Percentiles rank a stretch among this genome's conserved stretches.
Evolutionary conservation across 2,797 vertebrate species (phyloP).

Genomic region (Mus minutoides): DNA sequence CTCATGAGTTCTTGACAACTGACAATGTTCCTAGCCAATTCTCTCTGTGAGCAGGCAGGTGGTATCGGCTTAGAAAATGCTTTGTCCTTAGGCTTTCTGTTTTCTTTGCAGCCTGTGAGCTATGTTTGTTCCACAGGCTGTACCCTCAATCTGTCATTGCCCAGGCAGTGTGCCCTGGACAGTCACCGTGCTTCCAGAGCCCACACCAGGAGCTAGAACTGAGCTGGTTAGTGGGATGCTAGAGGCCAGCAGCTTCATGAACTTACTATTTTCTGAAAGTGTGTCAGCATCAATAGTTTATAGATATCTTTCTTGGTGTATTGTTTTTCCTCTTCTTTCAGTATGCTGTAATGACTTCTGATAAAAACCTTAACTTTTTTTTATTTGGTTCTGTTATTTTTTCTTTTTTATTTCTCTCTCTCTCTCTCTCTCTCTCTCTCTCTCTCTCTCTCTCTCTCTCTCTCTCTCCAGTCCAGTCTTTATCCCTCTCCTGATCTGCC

Average conservation of each 20-base stretch:
- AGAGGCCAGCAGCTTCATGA: not conserved
- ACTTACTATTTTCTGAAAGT: not conserved
- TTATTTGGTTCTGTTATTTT: no score
- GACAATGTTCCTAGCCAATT: conserved; percentile 2
- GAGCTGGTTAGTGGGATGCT: not conserved
- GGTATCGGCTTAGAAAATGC: not conserved
- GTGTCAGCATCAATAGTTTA: conserved; percentile 4
- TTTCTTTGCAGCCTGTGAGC: not conserved
- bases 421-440: no score
- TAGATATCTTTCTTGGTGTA: not conserved
- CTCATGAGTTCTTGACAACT: not conserved
- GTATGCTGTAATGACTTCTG: not conserved
- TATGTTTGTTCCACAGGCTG: not conserved
- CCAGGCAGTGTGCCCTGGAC: not conserved
- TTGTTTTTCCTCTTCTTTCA: not conserved
- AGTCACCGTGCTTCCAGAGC: not conserved
- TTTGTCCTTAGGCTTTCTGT: not conserved
- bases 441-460: no score
- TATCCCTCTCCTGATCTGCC: no score
- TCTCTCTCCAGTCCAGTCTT: no score
- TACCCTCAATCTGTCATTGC: not conserved
- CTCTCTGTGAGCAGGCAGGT: not conserved
- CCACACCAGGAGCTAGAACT: not conserved
- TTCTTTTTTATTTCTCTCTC: no score
- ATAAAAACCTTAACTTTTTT: not conserved